These are phyloP conservation scores for Centropristis striata DNA, from an alignment of 2,113 vertebrate genomes.

Conservation along the genomic window DNA sequence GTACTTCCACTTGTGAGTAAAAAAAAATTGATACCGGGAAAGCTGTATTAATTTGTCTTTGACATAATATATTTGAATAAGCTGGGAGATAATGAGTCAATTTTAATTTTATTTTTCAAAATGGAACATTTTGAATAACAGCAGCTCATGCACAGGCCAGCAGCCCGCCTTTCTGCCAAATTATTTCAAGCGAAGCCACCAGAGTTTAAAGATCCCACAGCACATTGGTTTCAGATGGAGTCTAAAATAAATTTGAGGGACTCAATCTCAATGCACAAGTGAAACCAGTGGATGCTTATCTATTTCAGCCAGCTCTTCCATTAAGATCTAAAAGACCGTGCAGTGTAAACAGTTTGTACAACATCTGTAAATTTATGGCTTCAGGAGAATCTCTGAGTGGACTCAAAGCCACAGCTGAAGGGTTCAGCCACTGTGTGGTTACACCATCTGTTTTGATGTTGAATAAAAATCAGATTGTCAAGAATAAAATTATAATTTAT, in stretches of 20 bases:
- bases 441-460: conserved; percentile 58
- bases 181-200: conserved; percentile 26
- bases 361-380: conserved; percentile 73
- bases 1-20: neutral
- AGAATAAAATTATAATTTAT: conserved; percentile 67
- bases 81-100: neutral
- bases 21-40: neutral
- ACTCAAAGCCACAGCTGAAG: conserved; percentile 55
- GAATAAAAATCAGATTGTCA: conserved; percentile 37
- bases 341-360: conserved; percentile 70
- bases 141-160: neutral
- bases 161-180: neutral
- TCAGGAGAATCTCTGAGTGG: conserved; percentile 52
- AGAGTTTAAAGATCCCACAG: conserved; percentile 17
- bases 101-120: neutral
- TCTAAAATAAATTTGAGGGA: conserved; percentile 14
- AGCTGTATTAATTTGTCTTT: neutral
- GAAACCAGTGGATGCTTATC: conserved; percentile 58
- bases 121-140: neutral
- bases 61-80: neutral
- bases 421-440: conserved; percentile 48
- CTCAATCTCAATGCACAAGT: conserved; percentile 4
- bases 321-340: conserved; percentile 48
- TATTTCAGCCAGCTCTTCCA: conserved; percentile 33
- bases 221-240: conserved; percentile 60